These are phyloP conservation scores for Leptobrachium leishanense DNA, from an alignment of 2,113 vertebrate genomes.

Conservation along the genomic window DNA sequence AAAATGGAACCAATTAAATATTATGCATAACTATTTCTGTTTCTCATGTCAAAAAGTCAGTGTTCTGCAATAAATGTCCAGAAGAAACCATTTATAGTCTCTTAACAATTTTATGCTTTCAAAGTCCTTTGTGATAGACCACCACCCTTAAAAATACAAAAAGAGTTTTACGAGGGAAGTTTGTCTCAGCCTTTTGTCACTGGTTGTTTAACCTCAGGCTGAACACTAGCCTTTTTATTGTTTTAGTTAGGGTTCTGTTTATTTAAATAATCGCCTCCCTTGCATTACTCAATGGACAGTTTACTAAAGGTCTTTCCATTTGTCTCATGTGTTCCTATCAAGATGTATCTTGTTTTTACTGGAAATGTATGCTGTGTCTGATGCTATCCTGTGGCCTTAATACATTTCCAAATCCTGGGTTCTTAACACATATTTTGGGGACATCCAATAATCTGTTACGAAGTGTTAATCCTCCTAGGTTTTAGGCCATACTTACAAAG, in stretches of 20 bases:
- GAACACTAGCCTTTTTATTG: not conserved
- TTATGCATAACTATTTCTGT: too few species aligned
- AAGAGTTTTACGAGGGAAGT: not conserved
- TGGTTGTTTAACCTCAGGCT: not conserved
- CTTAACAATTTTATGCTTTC: not conserved
- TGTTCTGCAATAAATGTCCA: too few species aligned
- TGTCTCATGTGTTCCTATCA: not conserved
- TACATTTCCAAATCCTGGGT: too few species aligned
- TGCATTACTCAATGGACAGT: constrained; percentile 1
- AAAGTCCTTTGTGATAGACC: not conserved
- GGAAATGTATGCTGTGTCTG: not conserved
- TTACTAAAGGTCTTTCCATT: not conserved
- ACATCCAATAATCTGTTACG: too few species aligned
- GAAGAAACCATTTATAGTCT: too few species aligned
- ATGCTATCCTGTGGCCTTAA: not conserved
- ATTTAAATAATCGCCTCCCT: constrained; percentile 15
- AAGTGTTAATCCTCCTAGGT: too few species aligned
- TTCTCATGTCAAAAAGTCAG: too few species aligned
- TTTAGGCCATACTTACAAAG: too few species aligned
- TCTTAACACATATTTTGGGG: too few species aligned
- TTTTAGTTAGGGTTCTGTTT: not conserved
- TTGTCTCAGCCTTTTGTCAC: not conserved
- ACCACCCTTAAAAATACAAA: constrained; percentile 12
- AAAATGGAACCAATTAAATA: too few species aligned
- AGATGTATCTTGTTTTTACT: not conserved